Percentiles rank a stretch among this genome's conserved stretches.
Conservation (phyloP, 2,797 vertebrate genomes). For the Gorsachius magnificus region DNA sequence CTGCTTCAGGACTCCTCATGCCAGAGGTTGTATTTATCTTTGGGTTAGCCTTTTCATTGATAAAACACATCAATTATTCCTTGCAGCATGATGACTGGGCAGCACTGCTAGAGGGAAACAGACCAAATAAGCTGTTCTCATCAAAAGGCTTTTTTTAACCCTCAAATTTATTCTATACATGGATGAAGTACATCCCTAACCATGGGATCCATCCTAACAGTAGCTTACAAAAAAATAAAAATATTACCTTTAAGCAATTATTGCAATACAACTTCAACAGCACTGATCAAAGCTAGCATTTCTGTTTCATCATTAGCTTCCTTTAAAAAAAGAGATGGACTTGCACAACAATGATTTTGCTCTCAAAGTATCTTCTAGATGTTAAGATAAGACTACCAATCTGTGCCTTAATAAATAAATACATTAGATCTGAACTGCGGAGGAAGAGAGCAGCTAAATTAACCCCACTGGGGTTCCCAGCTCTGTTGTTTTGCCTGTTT, state of each 20-base stretch:
- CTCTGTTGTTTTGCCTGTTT: conserved; percentile 19
- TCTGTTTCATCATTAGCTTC: not conserved
- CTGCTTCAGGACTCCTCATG: not conserved
- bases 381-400: not conserved
- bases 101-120: not conserved
- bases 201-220: not conserved
- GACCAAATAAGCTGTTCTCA: not conserved
- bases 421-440: not conserved
- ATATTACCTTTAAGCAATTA: not conserved
- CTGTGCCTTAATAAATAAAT: conserved; percentile 15
- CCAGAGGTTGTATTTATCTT: not conserved
- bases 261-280: not conserved
- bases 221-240: not conserved
- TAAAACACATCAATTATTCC: not conserved
- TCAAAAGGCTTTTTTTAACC: not conserved
- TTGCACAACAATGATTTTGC: not conserved
- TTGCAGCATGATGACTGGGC: not conserved
- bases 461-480: not conserved
- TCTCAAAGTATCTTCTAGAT: not conserved
- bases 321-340: not conserved
- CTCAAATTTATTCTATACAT: not conserved
- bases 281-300: not conserved
- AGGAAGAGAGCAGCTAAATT: conserved; percentile 34
- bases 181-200: not conserved
- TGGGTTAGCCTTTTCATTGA: not conserved